phyloP scores from a whole-genome alignment of 2,113 vertebrate genomes.

The Mionectes macconnelli region DNA sequence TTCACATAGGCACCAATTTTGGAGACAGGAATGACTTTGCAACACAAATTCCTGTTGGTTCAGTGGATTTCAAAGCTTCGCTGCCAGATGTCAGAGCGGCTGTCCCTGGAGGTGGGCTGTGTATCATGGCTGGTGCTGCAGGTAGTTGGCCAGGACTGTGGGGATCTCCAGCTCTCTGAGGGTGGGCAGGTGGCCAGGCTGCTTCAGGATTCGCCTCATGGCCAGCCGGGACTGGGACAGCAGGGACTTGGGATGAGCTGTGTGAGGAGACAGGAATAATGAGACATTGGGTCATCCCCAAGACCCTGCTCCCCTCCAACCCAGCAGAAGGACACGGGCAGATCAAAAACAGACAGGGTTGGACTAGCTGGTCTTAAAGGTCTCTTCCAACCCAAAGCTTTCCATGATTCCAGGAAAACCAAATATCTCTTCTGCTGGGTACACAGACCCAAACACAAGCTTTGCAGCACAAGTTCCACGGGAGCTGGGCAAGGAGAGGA shows the following conservation, averaged over 20 bases:
- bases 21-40: neutral
- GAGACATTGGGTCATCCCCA: neutral
- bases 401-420: neutral
- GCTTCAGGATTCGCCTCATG: slow-evolving; percentile 73
- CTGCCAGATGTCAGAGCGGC: neutral
- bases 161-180: slow-evolving; percentile 83
- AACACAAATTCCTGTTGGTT: rapidly evolving
- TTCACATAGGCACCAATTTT: rapidly evolving
- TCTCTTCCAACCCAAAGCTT: neutral
- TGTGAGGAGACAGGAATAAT: neutral
- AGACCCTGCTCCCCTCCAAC: neutral
- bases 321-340: rapidly evolving
- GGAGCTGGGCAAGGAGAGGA: neutral
- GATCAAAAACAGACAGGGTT: rapidly evolving
- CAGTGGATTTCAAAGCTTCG: neutral
- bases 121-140: slow-evolving; percentile 70
- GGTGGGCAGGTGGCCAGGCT: slow-evolving; percentile 16
- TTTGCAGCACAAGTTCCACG: rapidly evolving
- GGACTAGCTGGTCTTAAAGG: neutral
- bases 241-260: slow-evolving; percentile 87
- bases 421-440: neutral
- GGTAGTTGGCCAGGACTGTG: slow-evolving; percentile 79
- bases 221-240: slow-evolving; percentile 86
- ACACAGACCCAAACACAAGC: rapidly evolving
- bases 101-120: neutral